Conservation (phyloP, 2,113 vertebrate genomes). For the Copsychus sechellarum region DNA sequence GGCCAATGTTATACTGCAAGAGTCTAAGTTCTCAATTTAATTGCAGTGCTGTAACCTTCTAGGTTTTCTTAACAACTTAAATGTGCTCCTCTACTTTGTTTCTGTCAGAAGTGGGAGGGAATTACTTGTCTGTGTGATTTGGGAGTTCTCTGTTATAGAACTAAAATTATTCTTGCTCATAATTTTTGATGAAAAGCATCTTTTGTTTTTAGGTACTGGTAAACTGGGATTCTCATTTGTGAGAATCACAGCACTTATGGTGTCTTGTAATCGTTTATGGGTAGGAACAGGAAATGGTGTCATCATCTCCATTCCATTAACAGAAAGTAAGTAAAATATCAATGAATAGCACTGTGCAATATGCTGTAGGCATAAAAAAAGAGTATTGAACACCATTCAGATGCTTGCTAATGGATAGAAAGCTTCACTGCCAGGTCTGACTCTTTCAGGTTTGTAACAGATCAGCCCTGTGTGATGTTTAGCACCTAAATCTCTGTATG, state of each 20-base stretch:
- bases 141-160: conserved; percentile 20
- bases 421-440: background rate
- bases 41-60: background rate
- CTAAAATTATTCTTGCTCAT: conserved; percentile 13
- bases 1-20: background rate
- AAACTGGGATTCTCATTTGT: conserved; percentile 93
- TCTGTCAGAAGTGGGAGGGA: conserved; percentile 9
- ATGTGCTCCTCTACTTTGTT: background rate
- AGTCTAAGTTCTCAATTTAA: background rate
- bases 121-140: background rate
- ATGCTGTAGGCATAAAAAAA: conserved; percentile 12
- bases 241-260: conserved; percentile 90
- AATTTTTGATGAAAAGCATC: conserved; percentile 61
- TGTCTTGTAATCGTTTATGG: conserved; percentile 90
- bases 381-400: background rate
- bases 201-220: conserved; percentile 82
- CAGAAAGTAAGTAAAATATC: conserved; percentile 82
- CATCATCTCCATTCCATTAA: conserved; percentile 92
- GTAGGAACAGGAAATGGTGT: conserved; percentile 92
- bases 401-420: conserved; percentile 21
- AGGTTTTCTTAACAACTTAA: background rate
- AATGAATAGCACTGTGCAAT: conserved; percentile 30
- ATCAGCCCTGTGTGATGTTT: background rate
- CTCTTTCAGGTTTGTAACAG: background rate
- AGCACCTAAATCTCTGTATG: background rate